phyloP scores from a whole-genome alignment of 2,888 invertebrate species.

The Adelognathus sp. region DNA sequence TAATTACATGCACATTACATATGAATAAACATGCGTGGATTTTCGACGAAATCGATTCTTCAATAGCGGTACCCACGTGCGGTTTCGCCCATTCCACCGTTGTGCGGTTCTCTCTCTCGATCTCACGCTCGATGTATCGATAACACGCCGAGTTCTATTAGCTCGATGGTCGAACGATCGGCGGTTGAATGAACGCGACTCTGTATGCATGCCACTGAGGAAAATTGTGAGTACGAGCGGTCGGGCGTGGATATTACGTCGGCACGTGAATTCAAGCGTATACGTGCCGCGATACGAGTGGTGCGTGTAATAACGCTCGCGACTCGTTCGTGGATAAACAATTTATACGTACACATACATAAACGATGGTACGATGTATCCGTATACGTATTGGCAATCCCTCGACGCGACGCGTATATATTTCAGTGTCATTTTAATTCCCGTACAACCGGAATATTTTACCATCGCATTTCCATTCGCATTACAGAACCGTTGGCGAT shows the following conservation, averaged over 20 bases:
- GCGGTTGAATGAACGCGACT: slow-evolving; percentile 16
- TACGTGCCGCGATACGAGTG: slow-evolving; percentile 58
- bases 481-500: slow-evolving; percentile 73
- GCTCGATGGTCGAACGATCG: slow-evolving; percentile 47
- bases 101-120: slow-evolving; percentile 2
- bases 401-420: slow-evolving; percentile 69
- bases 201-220: slow-evolving; percentile 31
- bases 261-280: slow-evolving; percentile 51
- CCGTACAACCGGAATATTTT: slow-evolving; percentile 79
- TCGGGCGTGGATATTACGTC: slow-evolving; percentile 49
- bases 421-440: slow-evolving; percentile 80
- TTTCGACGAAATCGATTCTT: slow-evolving; percentile 71
- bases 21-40: slow-evolving; percentile 75
- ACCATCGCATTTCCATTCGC: slow-evolving; percentile 79
- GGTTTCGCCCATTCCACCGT: slow-evolving; percentile 5
- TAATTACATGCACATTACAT: slow-evolving; percentile 74
- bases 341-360: slow-evolving; percentile 66
- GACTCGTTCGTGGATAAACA: slow-evolving; percentile 75
- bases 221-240: slow-evolving; percentile 44
- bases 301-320: slow-evolving; percentile 65
- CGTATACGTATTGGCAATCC: slow-evolving; percentile 8
- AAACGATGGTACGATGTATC: slow-evolving; percentile 40
- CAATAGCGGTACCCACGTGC: slow-evolving; percentile 42
- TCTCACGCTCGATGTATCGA: slow-evolving; percentile 21
- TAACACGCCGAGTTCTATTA: slow-evolving; percentile 57